A percentile compares a stretch with the other conserved stretches of the same genome.
These are phyloP conservation scores for Oscheius onirici DNA, from an alignment of 2,888 invertebrate species.

Conservation along the genomic window DNA sequence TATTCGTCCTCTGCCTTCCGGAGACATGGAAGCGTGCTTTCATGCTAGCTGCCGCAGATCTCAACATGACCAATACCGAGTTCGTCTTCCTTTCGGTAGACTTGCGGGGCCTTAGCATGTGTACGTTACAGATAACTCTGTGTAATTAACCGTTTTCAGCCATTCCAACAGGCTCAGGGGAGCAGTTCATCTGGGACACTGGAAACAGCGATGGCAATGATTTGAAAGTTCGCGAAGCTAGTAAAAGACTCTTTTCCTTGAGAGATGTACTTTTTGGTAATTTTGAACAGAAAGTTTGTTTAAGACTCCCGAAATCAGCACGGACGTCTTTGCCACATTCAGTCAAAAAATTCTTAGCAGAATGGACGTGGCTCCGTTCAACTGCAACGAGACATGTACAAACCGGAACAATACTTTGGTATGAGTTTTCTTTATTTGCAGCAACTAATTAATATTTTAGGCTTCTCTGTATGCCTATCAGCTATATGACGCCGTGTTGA, in stretches of 20 bases:
- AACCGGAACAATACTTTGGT: slow-evolving; percentile 17
- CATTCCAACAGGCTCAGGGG: not conserved
- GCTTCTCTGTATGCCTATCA: slow-evolving; percentile 40
- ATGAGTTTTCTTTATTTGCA: not conserved
- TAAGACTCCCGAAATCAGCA: slow-evolving; percentile 7
- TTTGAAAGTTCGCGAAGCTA: not conserved
- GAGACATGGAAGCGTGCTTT: slow-evolving; percentile 22
- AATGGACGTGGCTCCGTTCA: slow-evolving; percentile 13
- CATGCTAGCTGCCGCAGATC: slow-evolving; percentile 41
- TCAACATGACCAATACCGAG: slow-evolving; percentile 39
- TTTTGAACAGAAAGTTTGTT: not conserved
- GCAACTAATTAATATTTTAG: not conserved
- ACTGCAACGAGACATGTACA: slow-evolving; percentile 1
- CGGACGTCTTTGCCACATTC: not conserved
- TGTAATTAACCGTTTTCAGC: no score
- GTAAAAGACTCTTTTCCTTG: slow-evolving; percentile 5
- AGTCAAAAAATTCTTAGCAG: not conserved
- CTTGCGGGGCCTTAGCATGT: not conserved
- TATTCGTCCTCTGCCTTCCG: slow-evolving; percentile 9
- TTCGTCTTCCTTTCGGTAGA: slow-evolving; percentile 42
- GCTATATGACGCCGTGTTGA: slow-evolving; percentile 43
- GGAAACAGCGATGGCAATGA: slow-evolving; percentile 14
- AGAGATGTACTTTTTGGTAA: not conserved
- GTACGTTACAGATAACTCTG: not conserved
- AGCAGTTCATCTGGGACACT: slow-evolving; percentile 1